Conservation (phyloP, 2,888 invertebrate species). For the Hydropsyche betteni region DNA sequence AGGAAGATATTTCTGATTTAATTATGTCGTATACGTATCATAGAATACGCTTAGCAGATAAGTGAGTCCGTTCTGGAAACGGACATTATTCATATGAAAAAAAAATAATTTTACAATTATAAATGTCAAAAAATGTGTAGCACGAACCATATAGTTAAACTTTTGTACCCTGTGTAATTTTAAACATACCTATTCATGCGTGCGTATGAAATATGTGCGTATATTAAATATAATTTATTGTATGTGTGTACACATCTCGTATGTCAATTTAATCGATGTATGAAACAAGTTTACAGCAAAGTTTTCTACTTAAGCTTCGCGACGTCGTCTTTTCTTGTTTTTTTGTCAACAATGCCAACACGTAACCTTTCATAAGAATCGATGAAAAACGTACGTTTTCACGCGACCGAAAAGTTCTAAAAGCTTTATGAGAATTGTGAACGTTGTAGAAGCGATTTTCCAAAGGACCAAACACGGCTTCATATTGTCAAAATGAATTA, state of each 20-base stretch:
- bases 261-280: constrained; percentile 18
- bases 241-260: constrained; percentile 1
- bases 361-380: constrained; percentile 3
- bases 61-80: constrained; percentile 17
- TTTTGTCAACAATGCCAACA: constrained; percentile 1
- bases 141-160: not conserved
- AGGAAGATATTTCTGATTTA: not conserved
- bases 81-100: not conserved
- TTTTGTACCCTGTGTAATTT: constrained; percentile 1
- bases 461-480: no score
- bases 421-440: constrained; percentile 2
- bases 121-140: constrained; percentile 7
- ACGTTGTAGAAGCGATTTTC: no score
- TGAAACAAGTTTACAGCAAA: constrained; percentile 16
- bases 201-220: not conserved
- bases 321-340: no score
- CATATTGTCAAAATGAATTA: no score
- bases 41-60: constrained; percentile 3
- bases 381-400: not conserved
- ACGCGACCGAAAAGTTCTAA: not conserved
- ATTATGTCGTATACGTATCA: constrained; percentile 15
- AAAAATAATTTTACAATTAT: not conserved
- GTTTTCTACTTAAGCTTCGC: constrained; percentile 10
- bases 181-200: not conserved
- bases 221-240: constrained; percentile 1